Evolutionary conservation across 2,797 vertebrate genomes (phyloP).

Genomic region (Margarornis squamiger): DNA sequence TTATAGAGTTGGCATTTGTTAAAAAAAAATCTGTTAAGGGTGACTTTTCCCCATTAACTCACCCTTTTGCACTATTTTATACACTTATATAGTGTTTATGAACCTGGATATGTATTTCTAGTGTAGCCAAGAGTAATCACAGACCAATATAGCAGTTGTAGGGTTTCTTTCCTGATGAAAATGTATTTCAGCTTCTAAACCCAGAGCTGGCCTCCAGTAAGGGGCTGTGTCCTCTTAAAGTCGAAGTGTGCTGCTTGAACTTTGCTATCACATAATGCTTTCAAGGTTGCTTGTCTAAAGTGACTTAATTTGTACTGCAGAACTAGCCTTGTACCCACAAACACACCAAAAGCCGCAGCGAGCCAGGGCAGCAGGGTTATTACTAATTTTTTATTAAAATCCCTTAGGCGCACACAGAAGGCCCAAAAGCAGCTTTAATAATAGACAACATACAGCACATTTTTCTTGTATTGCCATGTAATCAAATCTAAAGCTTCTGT

Average conservation of each 20-base stretch:
- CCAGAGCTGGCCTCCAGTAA: slow-evolving; percentile 56
- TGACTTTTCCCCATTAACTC: slow-evolving; percentile 43
- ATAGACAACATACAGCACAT: slow-evolving; percentile 83
- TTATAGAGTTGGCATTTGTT: slow-evolving; percentile 63
- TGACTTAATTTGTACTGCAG: slow-evolving; percentile 78
- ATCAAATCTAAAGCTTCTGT: slow-evolving; percentile 84
- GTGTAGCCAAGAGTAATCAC: slow-evolving; percentile 51
- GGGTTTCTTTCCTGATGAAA: slow-evolving; percentile 45
- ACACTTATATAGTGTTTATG: slow-evolving; percentile 32
- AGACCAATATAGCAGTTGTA: slow-evolving; percentile 29
- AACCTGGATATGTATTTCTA: slow-evolving; percentile 47
- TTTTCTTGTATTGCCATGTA: slow-evolving; percentile 86
- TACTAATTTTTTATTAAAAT: slow-evolving; percentile 85
- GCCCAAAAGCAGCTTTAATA: slow-evolving; percentile 86
- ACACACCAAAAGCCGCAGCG: slow-evolving; percentile 60
- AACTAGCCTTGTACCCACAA: slow-evolving; percentile 67
- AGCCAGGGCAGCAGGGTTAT: slow-evolving; percentile 77
- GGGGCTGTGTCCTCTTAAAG: slow-evolving; percentile 51
- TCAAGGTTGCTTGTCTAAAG: slow-evolving; percentile 73
- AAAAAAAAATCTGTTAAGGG: neutral
- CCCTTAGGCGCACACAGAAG: slow-evolving; percentile 77
- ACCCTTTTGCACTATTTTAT: slow-evolving; percentile 45
- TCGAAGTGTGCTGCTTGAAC: slow-evolving; percentile 65
- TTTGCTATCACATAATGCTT: slow-evolving; percentile 69
- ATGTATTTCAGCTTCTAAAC: slow-evolving; percentile 64